phyloP scores from a whole-genome alignment of 1,140 invertebrate species.

The Drosophila kepulauana region DNA sequence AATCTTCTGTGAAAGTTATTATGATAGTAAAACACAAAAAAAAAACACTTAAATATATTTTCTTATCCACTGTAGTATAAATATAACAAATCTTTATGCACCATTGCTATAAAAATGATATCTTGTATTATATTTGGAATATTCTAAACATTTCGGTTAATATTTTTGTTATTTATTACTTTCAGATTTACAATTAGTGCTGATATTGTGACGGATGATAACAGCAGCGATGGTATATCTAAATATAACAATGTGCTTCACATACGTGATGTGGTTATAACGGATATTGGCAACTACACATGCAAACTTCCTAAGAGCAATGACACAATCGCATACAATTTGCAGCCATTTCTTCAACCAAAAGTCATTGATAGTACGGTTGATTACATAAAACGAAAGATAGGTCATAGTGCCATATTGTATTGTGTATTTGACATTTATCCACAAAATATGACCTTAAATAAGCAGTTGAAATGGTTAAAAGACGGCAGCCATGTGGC shows the following conservation, averaged over 20 bases:
- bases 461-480: conserved; percentile 85
- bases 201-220: conserved; percentile 40
- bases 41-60: no score
- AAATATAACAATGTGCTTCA: conserved; percentile 63
- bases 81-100: no score
- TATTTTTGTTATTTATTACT: conserved; percentile 1
- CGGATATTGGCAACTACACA: conserved; percentile 86
- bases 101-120: not conserved
- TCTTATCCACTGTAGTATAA: no score
- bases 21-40: no score
- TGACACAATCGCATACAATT: conserved; percentile 63
- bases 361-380: conserved; percentile 85
- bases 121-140: not conserved
- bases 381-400: conserved; percentile 85
- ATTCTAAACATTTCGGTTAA: not conserved
- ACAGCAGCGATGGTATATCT: conserved; percentile 36
- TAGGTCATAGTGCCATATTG: conserved; percentile 85
- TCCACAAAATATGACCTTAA: conserved; percentile 86
- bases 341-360: conserved; percentile 85
- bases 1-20: no score
- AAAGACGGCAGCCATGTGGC: conserved; percentile 86
- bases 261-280: conserved; percentile 81
- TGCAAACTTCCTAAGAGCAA: conserved; percentile 83
- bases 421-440: conserved; percentile 87
- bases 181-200: conserved; percentile 47